phyloP scores from a whole-genome alignment of 2,113 vertebrate species.

The Leptosomus discolor region DNA sequence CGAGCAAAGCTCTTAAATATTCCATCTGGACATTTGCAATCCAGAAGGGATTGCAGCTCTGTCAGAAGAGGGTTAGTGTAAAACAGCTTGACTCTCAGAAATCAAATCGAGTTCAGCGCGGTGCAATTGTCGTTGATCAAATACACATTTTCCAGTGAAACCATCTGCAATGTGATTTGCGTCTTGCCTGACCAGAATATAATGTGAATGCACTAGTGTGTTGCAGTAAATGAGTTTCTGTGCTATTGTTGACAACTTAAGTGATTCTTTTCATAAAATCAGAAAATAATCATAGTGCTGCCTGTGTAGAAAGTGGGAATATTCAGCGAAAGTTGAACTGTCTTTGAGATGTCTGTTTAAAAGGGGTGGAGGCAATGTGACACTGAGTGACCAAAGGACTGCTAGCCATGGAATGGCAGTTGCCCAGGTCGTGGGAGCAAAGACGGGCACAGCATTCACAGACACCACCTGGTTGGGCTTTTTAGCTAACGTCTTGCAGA shows the following conservation, averaged over 20 bases:
- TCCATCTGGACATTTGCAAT: background rate
- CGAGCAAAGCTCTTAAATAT: background rate
- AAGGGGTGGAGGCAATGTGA: background rate
- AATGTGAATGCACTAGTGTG: background rate
- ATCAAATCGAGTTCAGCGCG: background rate
- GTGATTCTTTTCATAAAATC: background rate
- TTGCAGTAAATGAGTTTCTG: background rate
- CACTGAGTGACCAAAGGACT: background rate
- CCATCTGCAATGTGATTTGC: conserved; percentile 5
- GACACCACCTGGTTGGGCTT: background rate
- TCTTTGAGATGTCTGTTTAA: accelerated
- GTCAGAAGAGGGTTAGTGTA: background rate
- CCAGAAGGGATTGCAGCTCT: background rate
- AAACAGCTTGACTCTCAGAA: background rate
- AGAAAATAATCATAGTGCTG: background rate
- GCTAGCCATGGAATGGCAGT: background rate
- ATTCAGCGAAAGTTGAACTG: background rate
- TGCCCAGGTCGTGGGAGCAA: background rate
- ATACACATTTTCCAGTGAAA: background rate
- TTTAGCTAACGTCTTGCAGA: background rate
- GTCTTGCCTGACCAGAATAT: conserved; percentile 3
- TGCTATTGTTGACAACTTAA: background rate
- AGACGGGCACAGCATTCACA: background rate
- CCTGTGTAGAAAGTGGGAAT: background rate
- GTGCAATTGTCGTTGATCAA: background rate